Base-by-base conservation (phyloP, 2,113 vertebrate species). In the Calypte anna region DNA sequence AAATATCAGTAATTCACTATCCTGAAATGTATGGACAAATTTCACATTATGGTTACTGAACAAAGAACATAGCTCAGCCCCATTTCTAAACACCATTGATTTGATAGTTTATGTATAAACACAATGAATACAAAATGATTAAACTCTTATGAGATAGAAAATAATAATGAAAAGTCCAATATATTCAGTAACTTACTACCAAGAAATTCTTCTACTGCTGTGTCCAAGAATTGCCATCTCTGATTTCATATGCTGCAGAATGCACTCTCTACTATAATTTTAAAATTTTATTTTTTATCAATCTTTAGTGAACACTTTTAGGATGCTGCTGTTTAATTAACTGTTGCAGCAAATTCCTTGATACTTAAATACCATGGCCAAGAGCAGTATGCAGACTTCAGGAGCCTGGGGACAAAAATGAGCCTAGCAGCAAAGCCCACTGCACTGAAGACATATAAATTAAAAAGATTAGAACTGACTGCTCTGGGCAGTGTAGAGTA, bases 391-490 rank as follows among this genome's bases (percentile, higher is more conserved):
- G 57, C 16, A 90, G 87, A 91, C 67, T 82, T 93, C 36, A 82
- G 80, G 88, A 89, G 53, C 36, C 31, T 53, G 25, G 61, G 76
- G 69, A 86, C 27, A 75, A 80, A 94, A 72, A 22, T 5, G 53
- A 72, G 16, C 51, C 63, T 86, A 95, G 61, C 53, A 88, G 68
- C 36, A 72, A 69, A 85, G 30, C 69, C 36, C 48, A 63, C 69
- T 96, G 63, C 62, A 85, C 51, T 78, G 43, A 64, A 84, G 66
- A 94, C 46, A 92, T 93, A 94, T 62, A 94, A 93, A 96, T 94
- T 93, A 96, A 82, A 88, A 88, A 94, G 82, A 96, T 91, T 91
- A 96, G 72, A 97, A 94, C 67, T 81, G 95, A 94, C 80, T 94
- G 92, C 96, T 97, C 74, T 85, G 88, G 86, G 84, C 93, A 96